Evolutionary conservation across 2,797 vertebrate species (phyloP), one percentile per base, ranked within the genome.

Genomic region (Sciaenops ocellatus): DNA sequence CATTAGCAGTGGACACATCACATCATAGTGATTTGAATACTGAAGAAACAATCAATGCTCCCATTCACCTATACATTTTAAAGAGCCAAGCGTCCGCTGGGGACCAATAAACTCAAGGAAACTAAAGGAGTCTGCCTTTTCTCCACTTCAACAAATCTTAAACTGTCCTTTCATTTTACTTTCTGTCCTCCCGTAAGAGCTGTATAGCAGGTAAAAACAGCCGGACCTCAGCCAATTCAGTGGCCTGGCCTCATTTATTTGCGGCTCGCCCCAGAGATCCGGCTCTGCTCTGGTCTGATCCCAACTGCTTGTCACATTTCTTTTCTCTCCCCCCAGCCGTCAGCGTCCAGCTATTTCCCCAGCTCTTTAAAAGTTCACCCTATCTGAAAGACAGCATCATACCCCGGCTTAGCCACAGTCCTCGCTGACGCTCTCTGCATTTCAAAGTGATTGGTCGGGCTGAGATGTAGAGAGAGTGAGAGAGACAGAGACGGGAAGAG

Each of bases 311-410:
- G 62, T 80, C 65, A 59, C 66, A 56, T 34, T 69, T 48, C 51
- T 34, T 52, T 38, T 38, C 34, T 22, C 64, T 60, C 69, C 65
- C 55, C 69, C 42, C 9, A 69, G 57, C 71, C 75, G n/a, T 79
- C 87, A 77, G 47, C 28, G 12, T 59, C 73, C 44, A 56, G 69
- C 83, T 60, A 61, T 86, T 84, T 85, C 77, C 70, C 44, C 51
- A 22, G 79, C 88, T 78, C 68, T 89, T 86, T 84, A 87, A 89
- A 85, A 87, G 84, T 89, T 89, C 79, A 79, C 70, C 81, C 75
- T 85, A 77, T 93, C 86, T 88, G 85, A 90, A 92, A 90, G 78
- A 85, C 79, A 76, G 85, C 86, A 90, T 90, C 89, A 80, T 76
- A 69, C 64, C 78, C 34, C 7, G 76, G 83, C 85, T 90, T 80